Base-by-base conservation (phyloP, 23 tunicate species). In the Botrylloides violaceus region DNA sequence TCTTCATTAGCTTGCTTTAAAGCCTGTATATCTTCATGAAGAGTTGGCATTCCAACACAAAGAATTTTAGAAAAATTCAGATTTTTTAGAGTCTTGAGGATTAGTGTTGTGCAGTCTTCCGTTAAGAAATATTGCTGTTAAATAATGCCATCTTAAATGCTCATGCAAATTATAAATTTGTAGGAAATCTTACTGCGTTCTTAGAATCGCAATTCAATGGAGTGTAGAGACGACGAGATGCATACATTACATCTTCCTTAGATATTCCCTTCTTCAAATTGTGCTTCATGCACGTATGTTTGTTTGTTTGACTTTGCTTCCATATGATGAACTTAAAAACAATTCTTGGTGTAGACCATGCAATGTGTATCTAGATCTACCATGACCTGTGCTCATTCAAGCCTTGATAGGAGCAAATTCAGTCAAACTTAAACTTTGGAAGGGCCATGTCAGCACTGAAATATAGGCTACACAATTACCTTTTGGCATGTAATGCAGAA, bases 11-110 rank as follows among this genome's bases (percentile, higher is more conserved):
- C n/a, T n/a, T n/a, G n/a, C n/a, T n/a, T n/a, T n/a, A n/a, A n/a
- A n/a, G n/a, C n/a, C n/a, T n/a, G n/a, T n/a, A 88, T 88, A 30
- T 33, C 55, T 60, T 88, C 96, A 71, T 88, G 96, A 2, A 88
- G 37, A 24, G 84, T 36, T 33, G 96, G 96, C 96, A 88, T 82
- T 34, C 96, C 96, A 4, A 88, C 72, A 38, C 88, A 82, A 20
- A 88, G 32, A 1, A 88, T 83, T 70, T 77, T 75, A 4, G 72
- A 71, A 26, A 48, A 29, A 27, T 49, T 33, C 22, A 77, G 77
- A 19, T 29, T 21, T 2, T 12, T 5, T 20, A 85, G 55, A 0
- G 71, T 43, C 2, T 50, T 2, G 29, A 49, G 57, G 26, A 85
- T 32, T 64, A 85, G 79, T 1, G 58, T n/a, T 3, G 56, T 79